Evolutionary conservation across 2,113 vertebrate species (phyloP).

Genomic region (Psettodes erumei): DNA sequence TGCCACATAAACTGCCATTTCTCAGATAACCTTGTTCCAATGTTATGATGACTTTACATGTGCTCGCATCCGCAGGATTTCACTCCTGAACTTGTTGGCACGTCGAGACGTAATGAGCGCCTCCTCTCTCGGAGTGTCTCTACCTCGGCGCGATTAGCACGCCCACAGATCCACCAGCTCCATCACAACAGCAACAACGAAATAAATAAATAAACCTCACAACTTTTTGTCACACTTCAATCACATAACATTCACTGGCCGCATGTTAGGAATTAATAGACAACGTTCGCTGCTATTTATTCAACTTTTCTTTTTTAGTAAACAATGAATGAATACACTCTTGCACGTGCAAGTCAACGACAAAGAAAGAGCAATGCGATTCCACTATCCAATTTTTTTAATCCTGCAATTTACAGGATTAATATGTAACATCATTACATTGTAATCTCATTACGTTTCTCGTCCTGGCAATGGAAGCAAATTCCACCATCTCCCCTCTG

Average conservation of each 20-base stretch:
- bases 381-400: too few relatives aligned
- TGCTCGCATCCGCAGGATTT: constrained; percentile 79
- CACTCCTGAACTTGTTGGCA: constrained; percentile 81
- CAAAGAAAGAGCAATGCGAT: constrained; percentile 17
- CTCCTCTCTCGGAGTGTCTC: constrained; percentile 61
- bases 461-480: constrained; percentile 60
- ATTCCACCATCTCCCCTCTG: constrained; percentile 70
- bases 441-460: constrained; percentile 32
- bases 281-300: constrained; percentile 70
- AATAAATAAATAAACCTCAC: constrained; percentile 74
- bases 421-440: constrained; percentile 33
- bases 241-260: constrained; percentile 77
- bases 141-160: constrained; percentile 80
- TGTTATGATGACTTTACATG: constrained; percentile 82
- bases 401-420: constrained; percentile 1
- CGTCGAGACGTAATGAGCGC: constrained; percentile 71
- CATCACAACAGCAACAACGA: constrained; percentile 71
- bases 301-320: constrained; percentile 51
- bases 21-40: constrained; percentile 81
- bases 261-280: constrained; percentile 78
- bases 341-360: not conserved
- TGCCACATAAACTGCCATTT: constrained; percentile 80
- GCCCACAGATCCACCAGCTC: constrained; percentile 78
- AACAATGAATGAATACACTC: constrained; percentile 61
- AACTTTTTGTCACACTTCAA: constrained; percentile 83